These are phyloP conservation scores for Alligator sinensis DNA, from an alignment of 2,113 vertebrate genomes.

Conservation along the genomic window DNA sequence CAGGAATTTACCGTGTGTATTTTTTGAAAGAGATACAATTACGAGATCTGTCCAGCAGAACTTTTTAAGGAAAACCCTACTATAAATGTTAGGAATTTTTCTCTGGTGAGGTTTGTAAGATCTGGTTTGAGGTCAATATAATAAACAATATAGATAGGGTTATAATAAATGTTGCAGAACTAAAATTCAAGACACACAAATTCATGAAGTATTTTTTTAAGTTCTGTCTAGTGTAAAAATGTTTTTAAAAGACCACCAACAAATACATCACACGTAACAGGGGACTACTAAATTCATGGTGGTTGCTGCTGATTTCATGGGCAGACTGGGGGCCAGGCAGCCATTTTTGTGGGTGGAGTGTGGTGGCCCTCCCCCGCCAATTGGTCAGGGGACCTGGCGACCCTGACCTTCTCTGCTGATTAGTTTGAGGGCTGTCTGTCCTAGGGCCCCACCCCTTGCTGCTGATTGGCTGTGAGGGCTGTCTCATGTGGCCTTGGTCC, in stretches of 20 bases:
- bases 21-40: conserved; percentile 38
- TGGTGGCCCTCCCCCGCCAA: too few species aligned
- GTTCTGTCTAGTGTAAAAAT: conserved; percentile 25
- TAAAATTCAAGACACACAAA: conserved; percentile 53
- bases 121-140: conserved; percentile 52
- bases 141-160: background rate
- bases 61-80: background rate
- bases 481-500: too few species aligned
- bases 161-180: background rate
- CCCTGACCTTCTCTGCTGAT: too few species aligned
- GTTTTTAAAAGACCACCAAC: conserved; percentile 52
- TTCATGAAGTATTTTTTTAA: background rate
- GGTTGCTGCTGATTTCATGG: too few species aligned
- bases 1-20: background rate
- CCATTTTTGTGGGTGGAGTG: too few species aligned
- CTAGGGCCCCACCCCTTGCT: too few species aligned
- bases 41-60: conserved; percentile 40
- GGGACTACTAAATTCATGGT: too few species aligned
- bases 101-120: conserved; percentile 12
- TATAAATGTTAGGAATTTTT: conserved; percentile 30
- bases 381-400: too few species aligned
- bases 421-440: too few species aligned
- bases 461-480: too few species aligned
- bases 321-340: too few species aligned
- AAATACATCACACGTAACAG: conserved; percentile 11